phyloP scores from a whole-genome alignment of 2,113 vertebrate genomes.

The Megatriorchis doriae region DNA sequence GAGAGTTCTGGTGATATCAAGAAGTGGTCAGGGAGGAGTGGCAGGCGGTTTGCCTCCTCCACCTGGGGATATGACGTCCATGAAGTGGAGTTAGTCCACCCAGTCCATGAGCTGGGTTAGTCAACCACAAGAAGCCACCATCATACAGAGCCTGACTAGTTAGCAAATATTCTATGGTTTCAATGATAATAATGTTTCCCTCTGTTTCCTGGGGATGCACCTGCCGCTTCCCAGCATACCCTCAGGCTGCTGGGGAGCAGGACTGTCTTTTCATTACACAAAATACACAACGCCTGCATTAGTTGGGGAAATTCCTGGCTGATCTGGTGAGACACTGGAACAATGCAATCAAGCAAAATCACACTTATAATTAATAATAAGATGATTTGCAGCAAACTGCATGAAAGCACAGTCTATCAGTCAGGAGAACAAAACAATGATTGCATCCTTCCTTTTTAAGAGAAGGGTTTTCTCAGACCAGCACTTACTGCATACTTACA shows the following conservation, averaged over 20 bases:
- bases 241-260: not conserved
- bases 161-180: not conserved
- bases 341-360: not conserved
- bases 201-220: not conserved
- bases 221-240: not conserved
- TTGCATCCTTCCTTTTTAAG: not conserved
- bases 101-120: not conserved
- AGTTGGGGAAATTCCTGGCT: not conserved
- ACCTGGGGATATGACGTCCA: fast-evolving
- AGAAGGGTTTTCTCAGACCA: not conserved
- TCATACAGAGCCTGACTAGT: fast-evolving
- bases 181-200: not conserved
- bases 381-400: not conserved
- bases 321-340: not conserved
- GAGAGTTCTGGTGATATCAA: not conserved
- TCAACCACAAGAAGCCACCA: not conserved
- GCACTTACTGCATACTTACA: not conserved
- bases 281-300: not conserved
- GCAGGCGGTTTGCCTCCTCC: not conserved
- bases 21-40: not conserved
- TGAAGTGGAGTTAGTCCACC: not conserved
- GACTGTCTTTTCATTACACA: not conserved
- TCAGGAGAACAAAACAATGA: not conserved
- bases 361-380: not conserved
- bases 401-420: not conserved